phyloP scores from a whole-genome alignment of 1,140 invertebrate genomes.

The Drepana arcuata region DNA sequence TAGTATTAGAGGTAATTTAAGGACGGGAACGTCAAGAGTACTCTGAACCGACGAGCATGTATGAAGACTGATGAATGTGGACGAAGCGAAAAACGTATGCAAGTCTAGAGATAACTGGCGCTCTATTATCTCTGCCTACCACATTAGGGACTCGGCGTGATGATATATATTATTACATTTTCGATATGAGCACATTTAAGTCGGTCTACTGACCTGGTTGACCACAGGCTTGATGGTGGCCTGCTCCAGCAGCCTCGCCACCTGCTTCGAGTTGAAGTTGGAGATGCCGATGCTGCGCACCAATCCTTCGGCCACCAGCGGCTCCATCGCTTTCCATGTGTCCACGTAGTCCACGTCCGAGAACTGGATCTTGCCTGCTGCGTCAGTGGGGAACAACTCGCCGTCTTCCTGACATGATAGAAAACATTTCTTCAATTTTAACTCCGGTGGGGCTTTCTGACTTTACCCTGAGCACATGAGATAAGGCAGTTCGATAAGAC shows the following conservation, averaged over 20 bases:
- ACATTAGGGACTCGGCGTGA: too few relatives aligned
- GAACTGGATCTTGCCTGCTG: constrained; percentile 66
- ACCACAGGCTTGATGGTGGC: constrained; percentile 83
- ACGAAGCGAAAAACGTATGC: too few relatives aligned
- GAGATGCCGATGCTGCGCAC: constrained; percentile 85
- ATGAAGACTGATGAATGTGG: too few relatives aligned
- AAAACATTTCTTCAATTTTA: too few relatives aligned
- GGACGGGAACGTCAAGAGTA: too few relatives aligned
- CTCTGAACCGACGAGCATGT: too few relatives aligned
- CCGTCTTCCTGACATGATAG: constrained; percentile 65
- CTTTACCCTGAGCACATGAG: too few relatives aligned
- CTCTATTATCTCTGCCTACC: too few relatives aligned
- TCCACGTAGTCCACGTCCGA: constrained; percentile 85
- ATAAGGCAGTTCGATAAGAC: too few relatives aligned
- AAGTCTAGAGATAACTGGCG: too few relatives aligned
- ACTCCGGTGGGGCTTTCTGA: too few relatives aligned
- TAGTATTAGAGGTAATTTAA: not conserved
- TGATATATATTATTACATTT: too few relatives aligned
- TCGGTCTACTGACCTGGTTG: constrained; percentile 76
- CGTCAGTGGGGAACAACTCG: constrained; percentile 75
- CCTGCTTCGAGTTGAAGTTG: constrained; percentile 91
- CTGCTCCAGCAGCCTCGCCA: constrained; percentile 78
- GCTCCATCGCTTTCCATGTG: constrained; percentile 92
- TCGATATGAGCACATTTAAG: not conserved
- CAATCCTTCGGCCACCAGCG: constrained; percentile 80